Percentiles rank a stretch among this genome's conserved stretches.
These are phyloP conservation scores for Epinephelus fuscoguttatus DNA, from an alignment of 2,113 vertebrate genomes.

Conservation along the genomic window DNA sequence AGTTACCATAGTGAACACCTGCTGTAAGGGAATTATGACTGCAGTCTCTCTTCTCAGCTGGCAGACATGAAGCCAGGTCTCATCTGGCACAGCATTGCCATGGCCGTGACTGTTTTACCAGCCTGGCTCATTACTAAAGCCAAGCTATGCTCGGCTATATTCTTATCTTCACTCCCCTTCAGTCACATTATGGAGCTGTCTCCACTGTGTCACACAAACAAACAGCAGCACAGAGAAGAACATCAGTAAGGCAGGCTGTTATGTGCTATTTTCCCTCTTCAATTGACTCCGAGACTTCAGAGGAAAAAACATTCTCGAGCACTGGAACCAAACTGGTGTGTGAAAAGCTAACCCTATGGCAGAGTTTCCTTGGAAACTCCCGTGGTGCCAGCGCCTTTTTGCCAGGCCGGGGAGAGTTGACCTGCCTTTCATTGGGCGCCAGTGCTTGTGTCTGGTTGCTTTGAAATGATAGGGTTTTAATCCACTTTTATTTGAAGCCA, in stretches of 20 bases:
- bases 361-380: constrained; percentile 77
- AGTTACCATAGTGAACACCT: constrained; percentile 84
- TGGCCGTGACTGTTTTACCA: constrained; percentile 67
- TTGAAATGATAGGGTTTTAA: constrained; percentile 66
- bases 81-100: constrained; percentile 74
- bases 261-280: constrained; percentile 66
- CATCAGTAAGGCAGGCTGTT: constrained; percentile 60
- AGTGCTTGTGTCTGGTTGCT: constrained; percentile 58
- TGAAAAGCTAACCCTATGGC: constrained; percentile 68
- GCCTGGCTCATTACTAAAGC: constrained; percentile 73
- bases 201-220: constrained; percentile 69
- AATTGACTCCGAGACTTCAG: constrained; percentile 72
- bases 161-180: constrained; percentile 74
- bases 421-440: constrained; percentile 71
- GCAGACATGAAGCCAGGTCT: constrained; percentile 67
- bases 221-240: constrained; percentile 53
- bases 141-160: constrained; percentile 60
- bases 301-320: constrained; percentile 65
- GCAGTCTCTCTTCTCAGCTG: constrained; percentile 72
- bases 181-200: constrained; percentile 68
- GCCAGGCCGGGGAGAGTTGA: constrained; percentile 65
- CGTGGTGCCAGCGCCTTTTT: constrained; percentile 43
- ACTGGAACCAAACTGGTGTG: constrained; percentile 67
- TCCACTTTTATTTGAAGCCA: constrained; percentile 69
- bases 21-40: constrained; percentile 79